Percentiles rank a stretch among this genome's conserved stretches.
phyloP scores from a whole-genome alignment of 2,113 vertebrate species.

The Ciconia boyciana region DNA sequence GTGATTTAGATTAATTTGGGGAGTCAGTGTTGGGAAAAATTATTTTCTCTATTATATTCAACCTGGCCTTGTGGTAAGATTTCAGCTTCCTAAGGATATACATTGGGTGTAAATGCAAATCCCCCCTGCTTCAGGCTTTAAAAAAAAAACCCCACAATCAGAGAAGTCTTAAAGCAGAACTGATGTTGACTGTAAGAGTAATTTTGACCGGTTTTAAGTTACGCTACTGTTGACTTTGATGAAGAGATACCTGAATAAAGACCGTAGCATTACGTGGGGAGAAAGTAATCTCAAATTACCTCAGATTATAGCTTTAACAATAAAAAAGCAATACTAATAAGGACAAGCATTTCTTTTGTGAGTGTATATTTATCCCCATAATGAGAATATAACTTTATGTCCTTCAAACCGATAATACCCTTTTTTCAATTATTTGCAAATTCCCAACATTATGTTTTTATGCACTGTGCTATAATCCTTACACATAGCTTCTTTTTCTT shows the following conservation, averaged over 20 bases:
- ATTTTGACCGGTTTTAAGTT: not conserved
- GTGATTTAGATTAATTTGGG: not conserved
- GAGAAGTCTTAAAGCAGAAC: not conserved
- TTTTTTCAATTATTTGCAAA: constrained; percentile 42
- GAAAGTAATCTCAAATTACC: not conserved
- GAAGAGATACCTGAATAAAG: not conserved
- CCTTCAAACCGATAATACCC: not conserved
- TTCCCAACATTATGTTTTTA: constrained; percentile 22
- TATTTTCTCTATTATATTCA: not conserved
- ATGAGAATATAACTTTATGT: constrained; percentile 35
- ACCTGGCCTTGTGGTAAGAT: not conserved
- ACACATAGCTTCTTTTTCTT: not conserved
- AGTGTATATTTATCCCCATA: not conserved
- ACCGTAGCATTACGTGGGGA: not conserved
- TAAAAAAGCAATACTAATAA: not conserved
- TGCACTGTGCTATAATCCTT: constrained; percentile 13
- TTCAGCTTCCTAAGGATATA: not conserved
- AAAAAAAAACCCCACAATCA: not conserved
- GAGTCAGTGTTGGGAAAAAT: not conserved
- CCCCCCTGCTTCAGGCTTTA: not conserved
- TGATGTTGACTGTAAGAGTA: not conserved
- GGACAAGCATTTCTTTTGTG: not conserved
- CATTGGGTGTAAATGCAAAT: not conserved
- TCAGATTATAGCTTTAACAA: not conserved
- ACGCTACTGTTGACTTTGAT: not conserved